Base-by-base conservation (phyloP, 2,797 vertebrate genomes). In the Sylvilagus floridanus region DNA sequence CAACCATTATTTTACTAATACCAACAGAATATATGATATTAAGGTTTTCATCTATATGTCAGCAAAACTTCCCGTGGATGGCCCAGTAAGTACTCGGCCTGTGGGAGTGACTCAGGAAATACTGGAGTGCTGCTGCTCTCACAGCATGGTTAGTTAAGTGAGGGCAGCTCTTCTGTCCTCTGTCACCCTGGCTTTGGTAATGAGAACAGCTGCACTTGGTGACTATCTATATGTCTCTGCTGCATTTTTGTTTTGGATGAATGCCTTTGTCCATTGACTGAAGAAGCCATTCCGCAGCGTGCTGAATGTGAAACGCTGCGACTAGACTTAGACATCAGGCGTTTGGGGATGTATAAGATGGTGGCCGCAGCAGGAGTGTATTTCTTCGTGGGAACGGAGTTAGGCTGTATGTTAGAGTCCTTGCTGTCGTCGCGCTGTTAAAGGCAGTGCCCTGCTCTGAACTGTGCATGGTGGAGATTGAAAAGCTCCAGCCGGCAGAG, bases 191-290 rank as follows among this genome's bases (percentile, higher is more conserved):
- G 30, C 62, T 66, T 17, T 82, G 47, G 19, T 24, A 7, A 0
- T 37, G 42, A 68, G 26, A 24, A 26, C 32, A 14, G 7, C 16
- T 52, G 21, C 26, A 4, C 52, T 50, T 13, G 62, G 73, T 81
- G 32, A 28, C 42, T 32, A 32, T 42, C 26, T 69, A 16, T 57
- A 0, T 30, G 32, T 60, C 54, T 63, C 84, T 54, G 1, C 76
- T 47, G 10, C 0, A 0, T 60, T 19, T 26, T 1, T 12, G 4
- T 26, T 69, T 32, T n/a, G 72, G 16, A 7, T 17, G 1, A 10
- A 1, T 2, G 3, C 7, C 52, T 52, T 50, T 32, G 1, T 66
- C 32, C 37, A 7, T 26, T 24, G 5, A 24, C 4, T 37, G 4
- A 5, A 4, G 24, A 9, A 26, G 7, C 28, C 50, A 3, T 30